These are phyloP conservation scores for Rutpela maculata DNA, from an alignment of 2,888 invertebrate species.

Conservation along the genomic window DNA sequence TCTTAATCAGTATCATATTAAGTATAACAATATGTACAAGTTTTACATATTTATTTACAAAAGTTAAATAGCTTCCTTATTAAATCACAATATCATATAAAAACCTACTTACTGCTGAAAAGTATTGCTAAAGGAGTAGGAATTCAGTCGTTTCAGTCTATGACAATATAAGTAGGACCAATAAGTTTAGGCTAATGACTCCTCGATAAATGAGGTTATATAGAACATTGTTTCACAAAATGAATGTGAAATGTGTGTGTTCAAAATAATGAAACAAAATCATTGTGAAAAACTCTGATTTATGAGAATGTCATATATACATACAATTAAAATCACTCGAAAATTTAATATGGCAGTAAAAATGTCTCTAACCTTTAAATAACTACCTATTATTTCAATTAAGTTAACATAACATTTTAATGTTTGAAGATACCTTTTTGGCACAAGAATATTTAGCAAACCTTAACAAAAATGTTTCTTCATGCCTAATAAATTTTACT, in stretches of 20 bases:
- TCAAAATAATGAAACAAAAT: neutral
- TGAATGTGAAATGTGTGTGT: too few species aligned
- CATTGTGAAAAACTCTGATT: neutral
- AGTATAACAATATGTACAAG: conserved; percentile 64
- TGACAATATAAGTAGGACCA: conserved; percentile 45
- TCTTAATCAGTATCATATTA: conserved; percentile 56
- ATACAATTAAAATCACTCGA: neutral
- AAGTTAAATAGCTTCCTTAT: conserved; percentile 48
- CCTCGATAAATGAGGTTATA: conserved; percentile 2
- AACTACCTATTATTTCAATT: neutral
- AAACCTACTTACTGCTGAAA: conserved; percentile 55
- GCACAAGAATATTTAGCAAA: conserved; percentile 24
- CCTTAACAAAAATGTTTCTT: neutral
- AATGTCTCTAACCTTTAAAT: conserved; percentile 19
- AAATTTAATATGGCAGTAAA: conserved; percentile 15
- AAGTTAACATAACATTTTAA: neutral
- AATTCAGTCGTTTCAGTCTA: conserved; percentile 65
- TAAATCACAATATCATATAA: conserved; percentile 61
- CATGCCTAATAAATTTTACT: neutral
- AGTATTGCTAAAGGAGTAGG: conserved; percentile 68
- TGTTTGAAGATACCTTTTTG: conserved; percentile 9
- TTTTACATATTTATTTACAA: conserved; percentile 54
- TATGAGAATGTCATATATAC: conserved; percentile 19
- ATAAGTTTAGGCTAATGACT: conserved; percentile 35
- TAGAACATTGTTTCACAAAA: neutral